phyloP scores from a whole-genome alignment of 2,888 invertebrate genomes.

The Watsonalla cultraria region DNA sequence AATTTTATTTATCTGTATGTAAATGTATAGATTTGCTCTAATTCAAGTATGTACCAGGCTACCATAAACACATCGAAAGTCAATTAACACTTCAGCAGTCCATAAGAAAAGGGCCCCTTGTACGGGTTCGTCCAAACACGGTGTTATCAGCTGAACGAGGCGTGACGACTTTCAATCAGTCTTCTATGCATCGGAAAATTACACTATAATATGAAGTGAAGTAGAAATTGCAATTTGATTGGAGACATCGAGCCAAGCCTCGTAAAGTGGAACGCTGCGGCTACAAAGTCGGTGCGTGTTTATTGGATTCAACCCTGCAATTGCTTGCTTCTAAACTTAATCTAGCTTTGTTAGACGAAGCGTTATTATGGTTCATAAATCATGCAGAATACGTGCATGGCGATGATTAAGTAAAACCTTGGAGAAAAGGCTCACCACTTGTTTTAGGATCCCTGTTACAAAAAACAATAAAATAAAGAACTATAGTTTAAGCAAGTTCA shows the following conservation, averaged over 20 bases:
- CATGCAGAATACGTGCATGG: no score
- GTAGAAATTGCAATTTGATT: conserved; percentile 7
- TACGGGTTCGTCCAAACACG: conserved; percentile 28
- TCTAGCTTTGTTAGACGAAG: no score
- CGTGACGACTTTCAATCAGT: conserved; percentile 39
- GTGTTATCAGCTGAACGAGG: conserved; percentile 31
- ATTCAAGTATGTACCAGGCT: background rate
- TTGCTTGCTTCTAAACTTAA: conserved; percentile 3
- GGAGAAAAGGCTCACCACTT: no score
- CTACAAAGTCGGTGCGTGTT: background rate
- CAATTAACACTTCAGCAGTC: background rate
- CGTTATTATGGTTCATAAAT: no score
- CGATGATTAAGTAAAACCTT: no score
- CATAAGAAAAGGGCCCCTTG: conserved; percentile 4
- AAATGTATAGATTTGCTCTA: no score
- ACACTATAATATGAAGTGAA: conserved; percentile 16
- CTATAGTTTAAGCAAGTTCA: no score
- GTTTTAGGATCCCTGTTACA: no score
- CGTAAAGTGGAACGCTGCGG: background rate
- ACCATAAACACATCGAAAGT: background rate
- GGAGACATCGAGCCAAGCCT: background rate
- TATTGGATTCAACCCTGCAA: background rate
- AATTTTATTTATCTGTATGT: no score
- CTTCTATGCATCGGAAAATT: conserved; percentile 37
- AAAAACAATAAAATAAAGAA: no score